Base-by-base conservation (phyloP, 2,797 vertebrate genomes). In the Salarias fasciatus region DNA sequence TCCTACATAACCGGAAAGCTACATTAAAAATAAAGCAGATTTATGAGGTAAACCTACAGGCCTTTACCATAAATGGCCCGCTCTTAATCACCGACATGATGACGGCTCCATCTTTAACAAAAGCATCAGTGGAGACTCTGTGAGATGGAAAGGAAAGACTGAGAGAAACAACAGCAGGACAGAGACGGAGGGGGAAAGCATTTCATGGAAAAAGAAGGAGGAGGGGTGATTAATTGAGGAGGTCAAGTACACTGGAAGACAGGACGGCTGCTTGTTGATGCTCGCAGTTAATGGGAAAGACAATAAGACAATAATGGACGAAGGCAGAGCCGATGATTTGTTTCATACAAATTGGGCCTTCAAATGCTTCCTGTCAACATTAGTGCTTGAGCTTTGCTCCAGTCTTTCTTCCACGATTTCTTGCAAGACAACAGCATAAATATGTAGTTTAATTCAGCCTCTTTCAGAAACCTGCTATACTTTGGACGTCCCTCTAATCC, bases 221-320 rank as follows among this genome's bases (percentile, higher is more conserved):
- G 75, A 57, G 53, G 64, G 50, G 67, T 57, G 68, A 83, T 86
- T 85, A 85, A 88, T 72, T 77, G 83, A 84, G 53, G 52, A 72
- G 86, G 83, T 89, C 76, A 86, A 85, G 76, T 74, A 58, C n/a
- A 33, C 72, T 67, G 72, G 75, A 82, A 80, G 76, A 75, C 72
- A 82, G 57, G 70, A 79, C 15, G 49, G 53, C 63, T 64, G 65
- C 70, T 75, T 79, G 71, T 82, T 85, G 85, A 80, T 79, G 78
- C 50, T 69, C n/a, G 8, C 65, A 50, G 77, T 81, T 89, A 88
- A 88, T 86, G 82, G 66, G 65, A 55, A 78, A 84, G 67, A 83
- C 76, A 82, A 75, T 79, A 75, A 82, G 65, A 56, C 68, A 76
- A 44, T 87, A 90, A 90, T 87, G 83, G 87, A 85, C 77, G 53